phyloP scores from a whole-genome alignment of 2,888 invertebrate species.

The Unio pictorum region DNA sequence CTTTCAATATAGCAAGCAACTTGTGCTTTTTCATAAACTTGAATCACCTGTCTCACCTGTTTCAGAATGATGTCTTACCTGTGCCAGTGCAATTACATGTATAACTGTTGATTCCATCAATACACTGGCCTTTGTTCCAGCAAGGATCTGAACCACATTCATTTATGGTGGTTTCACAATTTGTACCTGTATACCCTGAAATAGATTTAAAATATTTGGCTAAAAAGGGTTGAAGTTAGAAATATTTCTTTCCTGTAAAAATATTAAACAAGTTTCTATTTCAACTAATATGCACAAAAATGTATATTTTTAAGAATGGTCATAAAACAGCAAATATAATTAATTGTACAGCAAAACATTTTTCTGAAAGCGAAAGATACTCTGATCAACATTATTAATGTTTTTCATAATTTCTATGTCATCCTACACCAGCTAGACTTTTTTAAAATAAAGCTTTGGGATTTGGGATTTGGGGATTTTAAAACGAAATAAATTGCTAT shows the following conservation, averaged over 20 bases:
- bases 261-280: too few species aligned
- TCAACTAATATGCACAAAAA: too few species aligned
- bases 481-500: too few species aligned
- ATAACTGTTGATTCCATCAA: constrained; percentile 40
- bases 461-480: too few species aligned
- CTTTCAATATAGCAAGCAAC: too few species aligned
- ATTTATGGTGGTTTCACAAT: constrained; percentile 74
- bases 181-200: constrained; percentile 71
- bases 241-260: too few species aligned
- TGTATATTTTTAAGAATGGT: too few species aligned
- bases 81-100: constrained; percentile 58
- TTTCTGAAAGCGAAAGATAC: neutral
- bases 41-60: neutral
- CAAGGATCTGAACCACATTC: constrained; percentile 75
- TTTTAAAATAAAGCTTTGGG: too few species aligned
- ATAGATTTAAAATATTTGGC: neutral
- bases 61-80: constrained; percentile 44
- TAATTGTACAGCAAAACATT: neutral
- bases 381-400: too few species aligned
- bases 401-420: too few species aligned
- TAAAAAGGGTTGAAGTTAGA: too few species aligned
- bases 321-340: neutral
- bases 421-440: too few species aligned
- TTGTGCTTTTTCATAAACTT: neutral
- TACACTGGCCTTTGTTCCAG: constrained; percentile 51